Conservation (phyloP, 2,113 vertebrate species). For the Crotalus tigris region DNA sequence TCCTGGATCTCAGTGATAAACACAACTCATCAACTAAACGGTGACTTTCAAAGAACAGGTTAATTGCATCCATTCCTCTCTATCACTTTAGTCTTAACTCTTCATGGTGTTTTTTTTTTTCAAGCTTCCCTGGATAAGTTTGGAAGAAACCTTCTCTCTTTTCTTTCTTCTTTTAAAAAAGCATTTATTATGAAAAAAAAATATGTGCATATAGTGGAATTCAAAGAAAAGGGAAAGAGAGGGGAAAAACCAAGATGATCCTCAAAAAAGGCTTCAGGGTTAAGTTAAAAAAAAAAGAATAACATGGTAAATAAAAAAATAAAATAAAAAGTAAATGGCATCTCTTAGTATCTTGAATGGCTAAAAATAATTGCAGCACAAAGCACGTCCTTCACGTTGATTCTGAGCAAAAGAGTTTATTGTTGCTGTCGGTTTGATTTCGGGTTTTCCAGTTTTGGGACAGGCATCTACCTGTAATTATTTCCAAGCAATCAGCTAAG, state of each 20-base stretch:
- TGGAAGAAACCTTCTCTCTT: too few relatives aligned
- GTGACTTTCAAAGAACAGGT: background rate
- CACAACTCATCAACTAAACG: too few relatives aligned
- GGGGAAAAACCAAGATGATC: too few relatives aligned
- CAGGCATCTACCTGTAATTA: background rate
- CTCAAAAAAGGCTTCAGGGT: too few relatives aligned
- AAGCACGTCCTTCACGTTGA: background rate
- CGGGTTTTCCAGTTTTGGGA: background rate
- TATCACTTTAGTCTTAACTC: background rate
- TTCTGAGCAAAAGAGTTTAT: too few relatives aligned
- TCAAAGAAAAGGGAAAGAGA: background rate
- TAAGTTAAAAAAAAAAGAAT: too few relatives aligned
- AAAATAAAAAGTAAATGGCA: too few relatives aligned
- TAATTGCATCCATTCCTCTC: background rate
- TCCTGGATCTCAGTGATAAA: too few relatives aligned
- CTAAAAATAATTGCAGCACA: background rate
- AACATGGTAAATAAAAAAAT: too few relatives aligned
- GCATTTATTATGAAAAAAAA: too few relatives aligned
- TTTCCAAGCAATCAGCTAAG: background rate
- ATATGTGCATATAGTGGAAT: background rate
- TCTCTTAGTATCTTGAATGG: background rate
- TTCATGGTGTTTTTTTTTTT: background rate
- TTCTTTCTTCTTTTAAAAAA: too few relatives aligned
- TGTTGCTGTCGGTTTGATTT: too few relatives aligned
- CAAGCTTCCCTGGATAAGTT: background rate